Conservation (phyloP, 2,113 vertebrate genomes). For the Otis tarda region DNA sequence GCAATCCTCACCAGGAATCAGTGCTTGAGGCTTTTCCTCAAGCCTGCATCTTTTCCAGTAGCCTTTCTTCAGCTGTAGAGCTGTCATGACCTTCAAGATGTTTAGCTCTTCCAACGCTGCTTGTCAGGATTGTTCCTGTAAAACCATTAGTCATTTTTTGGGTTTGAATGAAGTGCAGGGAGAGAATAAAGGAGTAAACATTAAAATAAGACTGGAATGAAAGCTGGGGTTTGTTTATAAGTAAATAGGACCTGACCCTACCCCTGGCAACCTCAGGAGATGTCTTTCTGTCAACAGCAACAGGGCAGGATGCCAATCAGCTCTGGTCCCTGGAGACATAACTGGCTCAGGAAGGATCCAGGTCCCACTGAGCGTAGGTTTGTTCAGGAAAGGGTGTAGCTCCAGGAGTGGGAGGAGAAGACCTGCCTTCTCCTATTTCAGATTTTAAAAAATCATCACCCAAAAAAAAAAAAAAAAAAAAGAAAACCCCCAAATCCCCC, state of each 20-base stretch:
- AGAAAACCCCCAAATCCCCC: too few species aligned
- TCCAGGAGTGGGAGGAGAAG: background rate
- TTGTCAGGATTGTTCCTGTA: background rate
- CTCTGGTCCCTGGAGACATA: fast-evolving
- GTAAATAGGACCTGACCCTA: background rate
- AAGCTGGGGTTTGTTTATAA: background rate
- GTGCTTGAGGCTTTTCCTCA: fast-evolving
- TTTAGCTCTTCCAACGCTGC: background rate
- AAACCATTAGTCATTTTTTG: background rate
- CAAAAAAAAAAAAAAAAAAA: background rate
- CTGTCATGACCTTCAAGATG: background rate
- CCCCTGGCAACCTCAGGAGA: background rate
- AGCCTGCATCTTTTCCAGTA: background rate
- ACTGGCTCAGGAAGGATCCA: background rate
- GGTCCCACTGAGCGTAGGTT: background rate
- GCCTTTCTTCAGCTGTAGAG: background rate
- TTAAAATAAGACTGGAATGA: background rate
- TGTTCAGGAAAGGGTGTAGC: background rate
- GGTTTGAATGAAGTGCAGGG: background rate
- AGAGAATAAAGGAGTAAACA: background rate
- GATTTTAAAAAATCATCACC: background rate
- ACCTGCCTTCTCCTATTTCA: background rate
- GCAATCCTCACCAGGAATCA: fast-evolving
- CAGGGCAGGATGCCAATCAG: background rate
- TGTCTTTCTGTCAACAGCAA: background rate